Evolutionary conservation across 2,888 invertebrate genomes (phyloP), one percentile per base, ranked within the genome.

Genomic region (Opisthograptis luteolata): DNA sequence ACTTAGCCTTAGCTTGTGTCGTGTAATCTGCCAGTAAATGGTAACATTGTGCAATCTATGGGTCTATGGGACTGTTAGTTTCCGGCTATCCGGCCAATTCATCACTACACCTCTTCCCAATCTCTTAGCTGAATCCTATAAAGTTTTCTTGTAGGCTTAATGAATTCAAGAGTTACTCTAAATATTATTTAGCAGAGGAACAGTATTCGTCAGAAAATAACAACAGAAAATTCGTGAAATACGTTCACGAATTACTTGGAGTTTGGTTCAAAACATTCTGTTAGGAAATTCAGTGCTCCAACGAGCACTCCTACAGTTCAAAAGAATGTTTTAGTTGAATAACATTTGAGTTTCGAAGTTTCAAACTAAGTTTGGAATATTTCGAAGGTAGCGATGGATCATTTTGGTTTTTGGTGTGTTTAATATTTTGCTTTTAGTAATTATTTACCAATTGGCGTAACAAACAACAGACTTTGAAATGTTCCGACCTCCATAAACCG

Each of bases 311-410:
- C 42, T 30, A 46, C 54, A 37, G 45, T 41, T 59, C 15, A 28
- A 41, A 39, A 66, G 51, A 67, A 60, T 62, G 60, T 64, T 62
- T 57, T 30, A 57, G 9, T 58, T 36, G 41, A 62, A 65, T 58
- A 65, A 62, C 55, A 62, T 64, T 60, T 58, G 52, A 60, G 55
- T 60, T 48, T 22, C 12, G 36, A 46, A 67, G 60, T 55, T 61
- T 55, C 15, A 1, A 20, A 24, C 12, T 50, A 55, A 55, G 58
- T 62, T 37, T 14, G 34, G 37, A 14, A 37, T 46, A 52, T 55
- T 63, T 36, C 8, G 31, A 47, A 48, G 31, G 32, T 44, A 37
- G 39, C 51, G 51, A 34, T 34, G 9, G 19, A n/a, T 53, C 36
- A 54, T 53, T 60, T 34, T 35, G 44, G 52, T 46, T 54, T 40